These are phyloP conservation scores for Benitochromis conjunctus DNA, from an alignment of 2,113 vertebrate species.

Conservation along the genomic window DNA sequence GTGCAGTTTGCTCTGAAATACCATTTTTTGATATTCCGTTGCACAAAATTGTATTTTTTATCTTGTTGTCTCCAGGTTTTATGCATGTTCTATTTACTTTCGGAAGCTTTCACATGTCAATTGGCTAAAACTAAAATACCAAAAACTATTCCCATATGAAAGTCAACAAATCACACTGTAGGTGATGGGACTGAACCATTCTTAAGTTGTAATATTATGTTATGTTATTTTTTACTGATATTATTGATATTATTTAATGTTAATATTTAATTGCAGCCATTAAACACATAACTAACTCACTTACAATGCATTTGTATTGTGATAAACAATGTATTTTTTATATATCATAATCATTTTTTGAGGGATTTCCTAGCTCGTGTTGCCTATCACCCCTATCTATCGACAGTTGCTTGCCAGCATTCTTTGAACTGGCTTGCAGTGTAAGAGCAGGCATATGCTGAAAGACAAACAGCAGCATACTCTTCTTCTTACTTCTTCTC, in stretches of 20 bases:
- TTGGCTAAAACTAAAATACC: background rate
- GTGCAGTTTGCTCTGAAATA: rapidly evolving
- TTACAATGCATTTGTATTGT: background rate
- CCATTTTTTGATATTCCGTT: background rate
- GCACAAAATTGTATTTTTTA: background rate
- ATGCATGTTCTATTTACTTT: background rate
- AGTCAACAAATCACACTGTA: background rate
- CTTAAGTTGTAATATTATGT: background rate
- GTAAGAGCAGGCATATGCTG: background rate
- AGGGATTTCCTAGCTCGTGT: background rate
- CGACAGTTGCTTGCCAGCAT: background rate
- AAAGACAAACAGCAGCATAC: background rate
- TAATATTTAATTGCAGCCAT: background rate
- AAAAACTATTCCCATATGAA: background rate
- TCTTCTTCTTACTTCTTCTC: background rate
- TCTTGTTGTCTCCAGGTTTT: background rate
- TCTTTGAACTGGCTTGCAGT: constrained; percentile 6
- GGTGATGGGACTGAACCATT: background rate
- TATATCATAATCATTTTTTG: background rate
- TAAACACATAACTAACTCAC: background rate
- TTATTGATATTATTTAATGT: background rate
- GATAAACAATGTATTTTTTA: background rate
- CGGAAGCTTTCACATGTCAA: rapidly evolving
- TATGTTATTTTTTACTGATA: background rate
- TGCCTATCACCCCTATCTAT: background rate